Percentiles rank a stretch among this genome's conserved stretches.
These are phyloP conservation scores for Phymastichus coffea DNA, from an alignment of 1,140 invertebrate species.

Conservation along the genomic window DNA sequence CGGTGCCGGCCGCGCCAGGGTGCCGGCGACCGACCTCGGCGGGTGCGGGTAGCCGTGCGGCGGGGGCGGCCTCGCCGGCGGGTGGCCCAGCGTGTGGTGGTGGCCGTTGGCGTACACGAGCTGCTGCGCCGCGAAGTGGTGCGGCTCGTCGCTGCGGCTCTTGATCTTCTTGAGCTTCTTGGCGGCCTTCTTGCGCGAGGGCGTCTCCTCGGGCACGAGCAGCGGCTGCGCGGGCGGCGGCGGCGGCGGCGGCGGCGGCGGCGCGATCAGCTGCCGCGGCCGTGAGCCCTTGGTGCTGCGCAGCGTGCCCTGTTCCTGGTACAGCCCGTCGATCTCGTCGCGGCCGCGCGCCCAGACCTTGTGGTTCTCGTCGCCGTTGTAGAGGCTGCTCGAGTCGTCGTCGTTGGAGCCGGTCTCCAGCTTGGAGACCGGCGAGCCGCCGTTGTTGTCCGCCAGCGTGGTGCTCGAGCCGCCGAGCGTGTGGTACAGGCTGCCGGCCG, in stretches of 20 bases:
- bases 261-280: conserved; percentile 77
- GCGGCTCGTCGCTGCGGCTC: conserved; percentile 30
- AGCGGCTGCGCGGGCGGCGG: conserved; percentile 56
- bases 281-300: conserved; percentile 75
- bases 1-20: conserved; percentile 54
- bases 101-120: conserved; percentile 32
- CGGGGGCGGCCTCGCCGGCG: conserved; percentile 48
- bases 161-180: conserved; percentile 57
- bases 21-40: conserved; percentile 53
- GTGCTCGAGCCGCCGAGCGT: conserved; percentile 52
- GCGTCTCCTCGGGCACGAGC: conserved; percentile 37
- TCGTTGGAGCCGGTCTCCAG: conserved; percentile 66
- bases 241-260: conserved; percentile 74
- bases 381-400: conserved; percentile 76
- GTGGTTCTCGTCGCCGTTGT: conserved; percentile 89
- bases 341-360: conserved; percentile 86
- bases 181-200: conserved; percentile 49
- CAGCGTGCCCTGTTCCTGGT: conserved; percentile 71
- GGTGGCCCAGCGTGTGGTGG: conserved; percentile 56
- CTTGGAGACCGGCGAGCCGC: conserved; percentile 59
- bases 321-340: conserved; percentile 67
- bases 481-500: conserved; percentile 46
- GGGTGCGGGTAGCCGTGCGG: conserved; percentile 43
- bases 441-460: conserved; percentile 52
- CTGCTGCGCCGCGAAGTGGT: conserved; percentile 37